Evolutionary conservation across 2,797 vertebrate species (phyloP).

Genomic region (Hypotaenidia okinawae): DNA sequence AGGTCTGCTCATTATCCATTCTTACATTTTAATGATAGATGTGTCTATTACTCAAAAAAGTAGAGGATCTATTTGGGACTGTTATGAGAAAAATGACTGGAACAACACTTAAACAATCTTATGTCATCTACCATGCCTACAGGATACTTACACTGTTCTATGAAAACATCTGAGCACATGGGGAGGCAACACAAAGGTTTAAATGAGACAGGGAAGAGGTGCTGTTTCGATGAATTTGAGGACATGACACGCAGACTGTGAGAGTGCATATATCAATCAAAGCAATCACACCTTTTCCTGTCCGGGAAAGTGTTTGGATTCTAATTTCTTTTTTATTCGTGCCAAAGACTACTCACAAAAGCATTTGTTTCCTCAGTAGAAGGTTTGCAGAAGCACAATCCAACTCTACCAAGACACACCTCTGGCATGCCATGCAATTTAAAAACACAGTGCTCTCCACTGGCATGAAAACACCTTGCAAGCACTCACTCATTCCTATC

Average conservation of each 20-base stretch:
- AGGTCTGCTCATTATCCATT: neutral
- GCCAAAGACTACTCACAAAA: conserved; percentile 12
- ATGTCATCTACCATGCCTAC: rapidly evolving
- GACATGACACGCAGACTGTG: neutral
- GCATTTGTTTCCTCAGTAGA: neutral
- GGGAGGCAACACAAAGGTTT: neutral
- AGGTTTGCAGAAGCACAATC: neutral
- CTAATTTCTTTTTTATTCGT: neutral
- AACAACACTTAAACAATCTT: neutral
- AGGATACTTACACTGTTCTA: neutral
- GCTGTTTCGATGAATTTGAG: neutral
- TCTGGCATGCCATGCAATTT: neutral
- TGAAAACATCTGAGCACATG: neutral
- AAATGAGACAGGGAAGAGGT: neutral
- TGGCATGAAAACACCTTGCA: neutral
- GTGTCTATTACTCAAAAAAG: conserved; percentile 5
- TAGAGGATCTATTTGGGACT: neutral
- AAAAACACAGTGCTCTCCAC: neutral
- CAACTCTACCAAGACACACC: conserved; percentile 5
- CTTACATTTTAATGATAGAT: conserved; percentile 32
- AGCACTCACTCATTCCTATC: neutral
- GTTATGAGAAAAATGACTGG: neutral
- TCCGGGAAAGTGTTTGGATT: conserved; percentile 17
- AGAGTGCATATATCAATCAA: neutral
- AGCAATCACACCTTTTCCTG: neutral